phyloP scores from a whole-genome alignment of 2,113 vertebrate genomes.

The Pao palembangensis region DNA sequence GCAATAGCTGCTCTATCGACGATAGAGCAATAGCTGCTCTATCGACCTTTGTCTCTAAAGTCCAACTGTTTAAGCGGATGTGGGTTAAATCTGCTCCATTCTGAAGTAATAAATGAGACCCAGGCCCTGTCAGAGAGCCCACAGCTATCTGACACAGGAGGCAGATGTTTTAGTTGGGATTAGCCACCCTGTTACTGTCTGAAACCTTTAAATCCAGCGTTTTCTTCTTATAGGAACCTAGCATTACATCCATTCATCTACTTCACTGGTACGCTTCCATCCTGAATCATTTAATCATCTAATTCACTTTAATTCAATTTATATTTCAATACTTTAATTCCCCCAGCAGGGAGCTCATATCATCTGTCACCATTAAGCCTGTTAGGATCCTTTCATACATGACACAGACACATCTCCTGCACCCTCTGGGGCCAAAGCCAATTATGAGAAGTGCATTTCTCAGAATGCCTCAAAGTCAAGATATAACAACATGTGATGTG shows the following conservation, averaged over 20 bases:
- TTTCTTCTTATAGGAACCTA: too few species aligned
- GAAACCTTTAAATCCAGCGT: too few species aligned
- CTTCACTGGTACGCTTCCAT: background rate
- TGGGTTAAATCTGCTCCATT: background rate
- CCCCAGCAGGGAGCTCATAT: conserved; percentile 3
- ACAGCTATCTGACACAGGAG: conserved; percentile 5
- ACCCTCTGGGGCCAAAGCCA: background rate
- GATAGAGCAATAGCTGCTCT: too few species aligned
- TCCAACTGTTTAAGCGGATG: too few species aligned
- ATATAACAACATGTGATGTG: conserved; percentile 5
- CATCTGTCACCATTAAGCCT: conserved; percentile 11
- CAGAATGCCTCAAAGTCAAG: conserved; percentile 1
- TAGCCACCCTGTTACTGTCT: background rate
- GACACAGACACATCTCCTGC: conserved; percentile 6
- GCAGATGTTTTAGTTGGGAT: conserved; percentile 9
- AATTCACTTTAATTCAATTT: conserved; percentile 19
- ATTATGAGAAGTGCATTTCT: conserved; percentile 11
- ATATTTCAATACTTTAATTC: conserved; percentile 35
- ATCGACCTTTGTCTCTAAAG: too few species aligned
- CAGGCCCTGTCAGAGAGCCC: background rate
- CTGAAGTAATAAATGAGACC: background rate
- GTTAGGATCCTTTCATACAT: conserved; percentile 29
- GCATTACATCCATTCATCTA: background rate
- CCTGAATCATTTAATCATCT: conserved; percentile 18
- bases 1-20: too few species aligned